Percentiles rank a stretch among this genome's conserved stretches.
phyloP scores from a whole-genome alignment of 2,113 vertebrate species.

The Toxostoma redivivum region DNA sequence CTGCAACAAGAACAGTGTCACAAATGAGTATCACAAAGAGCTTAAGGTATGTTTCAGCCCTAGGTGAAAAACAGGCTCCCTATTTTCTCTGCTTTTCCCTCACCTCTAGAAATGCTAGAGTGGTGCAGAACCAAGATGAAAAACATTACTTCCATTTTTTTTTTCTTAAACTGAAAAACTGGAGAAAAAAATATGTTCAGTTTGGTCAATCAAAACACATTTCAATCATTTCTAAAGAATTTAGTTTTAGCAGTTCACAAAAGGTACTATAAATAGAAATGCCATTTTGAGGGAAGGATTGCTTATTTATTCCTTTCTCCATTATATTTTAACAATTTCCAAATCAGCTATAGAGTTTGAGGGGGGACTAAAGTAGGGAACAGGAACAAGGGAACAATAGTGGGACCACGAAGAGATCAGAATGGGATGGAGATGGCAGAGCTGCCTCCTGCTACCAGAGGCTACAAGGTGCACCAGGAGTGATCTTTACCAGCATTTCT shows the following conservation, averaged over 20 bases:
- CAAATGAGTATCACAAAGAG: neutral
- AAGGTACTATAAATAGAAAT: neutral
- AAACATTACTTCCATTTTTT: neutral
- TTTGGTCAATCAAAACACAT: constrained; percentile 1
- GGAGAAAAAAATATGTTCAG: neutral
- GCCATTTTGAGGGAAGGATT: neutral
- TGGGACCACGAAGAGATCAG: neutral
- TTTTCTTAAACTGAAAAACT: neutral
- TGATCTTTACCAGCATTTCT: neutral
- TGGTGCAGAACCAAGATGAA: neutral
- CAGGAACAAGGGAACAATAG: neutral
- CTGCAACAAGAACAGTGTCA: neutral
- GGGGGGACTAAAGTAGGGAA: neutral
- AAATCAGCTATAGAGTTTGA: neutral
- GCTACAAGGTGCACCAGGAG: neutral
- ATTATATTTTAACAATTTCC: neutral
- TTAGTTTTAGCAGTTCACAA: neutral
- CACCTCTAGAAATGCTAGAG: neutral
- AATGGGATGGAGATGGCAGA: neutral
- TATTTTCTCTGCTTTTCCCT: neutral
- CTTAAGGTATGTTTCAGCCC: neutral
- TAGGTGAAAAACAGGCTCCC: neutral
- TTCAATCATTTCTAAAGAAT: neutral
- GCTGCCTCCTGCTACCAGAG: neutral
- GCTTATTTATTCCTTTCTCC: neutral